These are phyloP conservation scores for Monarcha castaneiventris DNA, from an alignment of 2,113 vertebrate species.

Conservation along the genomic window DNA sequence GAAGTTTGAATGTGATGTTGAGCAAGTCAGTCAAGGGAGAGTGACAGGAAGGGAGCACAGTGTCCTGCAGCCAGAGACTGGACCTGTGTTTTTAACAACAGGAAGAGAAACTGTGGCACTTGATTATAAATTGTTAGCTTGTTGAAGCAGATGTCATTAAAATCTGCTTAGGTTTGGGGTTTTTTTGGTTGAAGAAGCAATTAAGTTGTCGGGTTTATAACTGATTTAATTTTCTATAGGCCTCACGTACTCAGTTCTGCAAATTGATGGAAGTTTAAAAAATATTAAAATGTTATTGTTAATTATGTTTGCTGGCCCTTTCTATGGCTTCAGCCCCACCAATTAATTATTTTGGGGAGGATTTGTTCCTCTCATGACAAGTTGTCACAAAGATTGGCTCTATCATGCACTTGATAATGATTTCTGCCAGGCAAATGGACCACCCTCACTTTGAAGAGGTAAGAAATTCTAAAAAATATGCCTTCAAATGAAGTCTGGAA, in stretches of 20 bases:
- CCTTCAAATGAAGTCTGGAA: background rate
- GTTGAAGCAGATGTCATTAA: background rate
- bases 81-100: background rate
- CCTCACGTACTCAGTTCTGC: accelerated
- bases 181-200: background rate
- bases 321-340: background rate
- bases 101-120: background rate
- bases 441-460: background rate
- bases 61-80: background rate
- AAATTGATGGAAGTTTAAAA: background rate
- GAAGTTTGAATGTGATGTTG: background rate
- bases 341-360: background rate
- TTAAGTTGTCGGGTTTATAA: background rate
- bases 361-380: background rate
- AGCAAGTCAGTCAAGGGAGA: background rate
- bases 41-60: background rate
- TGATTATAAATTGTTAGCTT: background rate
- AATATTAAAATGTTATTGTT: background rate
- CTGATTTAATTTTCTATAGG: background rate
- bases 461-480: background rate
- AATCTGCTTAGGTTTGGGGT: background rate
- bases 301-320: background rate
- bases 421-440: background rate
- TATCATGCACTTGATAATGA: background rate
- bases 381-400: background rate